Base-by-base conservation (phyloP, 2,888 invertebrate species). In the Uropetala carovei region DNA sequence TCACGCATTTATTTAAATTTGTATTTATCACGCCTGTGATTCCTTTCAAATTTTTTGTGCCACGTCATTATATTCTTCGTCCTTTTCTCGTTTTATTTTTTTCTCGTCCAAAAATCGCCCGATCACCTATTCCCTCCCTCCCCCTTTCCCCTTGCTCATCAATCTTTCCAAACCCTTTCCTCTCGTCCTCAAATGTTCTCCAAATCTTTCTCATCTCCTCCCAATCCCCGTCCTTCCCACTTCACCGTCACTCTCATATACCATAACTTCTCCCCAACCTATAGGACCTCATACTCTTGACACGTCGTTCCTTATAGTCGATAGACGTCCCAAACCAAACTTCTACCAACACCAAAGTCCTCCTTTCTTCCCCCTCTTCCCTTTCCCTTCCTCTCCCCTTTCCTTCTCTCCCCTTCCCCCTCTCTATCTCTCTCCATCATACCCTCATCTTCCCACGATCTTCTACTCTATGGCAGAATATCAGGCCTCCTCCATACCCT, bases 281-380 rank as follows among this genome's bases (percentile, higher is more conserved):
- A 43, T 43, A 43, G 43, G 43, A 43, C 43, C 43, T 43, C 43
- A 43, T 43, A 43, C 43, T 68, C 68, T n/a, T 68, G 68, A 68
- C 68, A 68, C n/a, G 68, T 68, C 75, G 75, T 75, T 22, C 27
- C 75, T 68, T 68, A 68, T 18, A 75, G 75, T 75, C 75, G 75
- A 75, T 75, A 75, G 75, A 11, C 75, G 75, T 75, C 27, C 75
- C 75, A 75, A 75, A 75, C 75, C 75, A 27, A 75, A 75, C 75
- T 27, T 75, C 27, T 22, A 75, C 75, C 75, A 9, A 68, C 64
- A n/a, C 43, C 43, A 43, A 43, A 43, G 0, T 13, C 22, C 59
- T 18, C 43, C 8, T 18, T 9, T 56, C 18, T 56, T 83, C 14
- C 56, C 60, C 89, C 10, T 64, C 2, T 11, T 64, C 89, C 56